Evolutionary conservation across 2,888 invertebrate genomes (phyloP).

Genomic region (Allolobophora icterica): DNA sequence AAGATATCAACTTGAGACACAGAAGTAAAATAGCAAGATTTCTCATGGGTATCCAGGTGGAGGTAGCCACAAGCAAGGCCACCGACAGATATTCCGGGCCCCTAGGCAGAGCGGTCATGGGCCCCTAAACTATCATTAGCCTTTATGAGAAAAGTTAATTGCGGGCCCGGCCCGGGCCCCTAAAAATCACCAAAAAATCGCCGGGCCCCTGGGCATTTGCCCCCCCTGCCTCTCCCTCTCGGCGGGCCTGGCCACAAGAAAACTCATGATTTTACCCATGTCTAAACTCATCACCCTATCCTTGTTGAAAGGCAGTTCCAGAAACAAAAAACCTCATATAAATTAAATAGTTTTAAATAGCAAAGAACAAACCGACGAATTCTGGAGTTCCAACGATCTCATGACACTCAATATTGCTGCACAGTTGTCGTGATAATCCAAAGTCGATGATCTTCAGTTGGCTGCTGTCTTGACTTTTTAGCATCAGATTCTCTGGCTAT

Average conservation of each 20-base stretch:
- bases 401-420: slow-evolving; percentile 65
- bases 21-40: neutral
- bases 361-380: slow-evolving; percentile 66
- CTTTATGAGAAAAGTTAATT: too few relatives aligned
- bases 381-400: slow-evolving; percentile 72
- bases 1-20: neutral
- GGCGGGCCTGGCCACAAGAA: too few relatives aligned
- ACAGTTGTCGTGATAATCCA: slow-evolving; percentile 69
- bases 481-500: slow-evolving; percentile 74
- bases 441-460: slow-evolving; percentile 74
- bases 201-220: too few relatives aligned
- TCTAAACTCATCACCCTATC: neutral
- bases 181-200: too few relatives aligned
- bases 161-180: too few relatives aligned
- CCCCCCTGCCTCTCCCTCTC: too few relatives aligned
- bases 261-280: neutral
- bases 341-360: neutral
- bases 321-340: neutral
- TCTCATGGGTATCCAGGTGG: neutral
- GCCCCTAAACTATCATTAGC: too few relatives aligned
- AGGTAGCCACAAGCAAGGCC: too few relatives aligned
- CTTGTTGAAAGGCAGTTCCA: neutral
- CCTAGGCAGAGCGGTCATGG: too few relatives aligned
- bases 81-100: too few relatives aligned
- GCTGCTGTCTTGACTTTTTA: slow-evolving; percentile 67